Percentiles rank a stretch among this genome's conserved stretches.
Evolutionary conservation across 2,113 vertebrate genomes (phyloP).

Genomic region (Coracopsis vasa): DNA sequence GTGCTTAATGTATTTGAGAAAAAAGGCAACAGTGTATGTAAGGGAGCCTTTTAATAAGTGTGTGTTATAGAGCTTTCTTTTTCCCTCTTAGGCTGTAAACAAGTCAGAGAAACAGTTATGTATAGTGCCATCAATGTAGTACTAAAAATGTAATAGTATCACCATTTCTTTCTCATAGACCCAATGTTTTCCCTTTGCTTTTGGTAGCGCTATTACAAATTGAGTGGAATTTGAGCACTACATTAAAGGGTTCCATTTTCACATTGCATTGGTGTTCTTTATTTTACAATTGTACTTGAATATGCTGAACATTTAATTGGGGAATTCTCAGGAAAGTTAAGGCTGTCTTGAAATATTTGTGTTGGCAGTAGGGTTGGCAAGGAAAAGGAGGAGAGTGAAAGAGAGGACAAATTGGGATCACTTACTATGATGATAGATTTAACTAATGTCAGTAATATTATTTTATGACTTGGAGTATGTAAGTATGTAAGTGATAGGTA

Average conservation of each 20-base stretch:
- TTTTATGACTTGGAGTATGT: background rate
- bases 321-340: constrained; percentile 2
- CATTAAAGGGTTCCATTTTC: background rate
- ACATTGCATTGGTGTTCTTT: background rate
- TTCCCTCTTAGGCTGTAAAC: background rate
- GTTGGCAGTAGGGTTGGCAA: background rate
- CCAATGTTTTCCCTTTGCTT: background rate
- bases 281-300: background rate
- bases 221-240: background rate
- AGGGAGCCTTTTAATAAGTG: background rate
- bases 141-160: constrained; percentile 3
- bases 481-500: background rate
- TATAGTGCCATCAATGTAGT: background rate
- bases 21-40: background rate
- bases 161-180: background rate
- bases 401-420: background rate
- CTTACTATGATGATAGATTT: background rate
- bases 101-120: background rate
- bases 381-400: background rate
- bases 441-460: background rate
- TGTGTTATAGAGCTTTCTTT: background rate
- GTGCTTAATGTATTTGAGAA: background rate
- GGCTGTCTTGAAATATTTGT: constrained; percentile 18
- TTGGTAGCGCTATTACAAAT: background rate
- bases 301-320: constrained; percentile 32